Evolutionary conservation across 1,140 invertebrate species (phyloP), one percentile per base, ranked within the genome.

Genomic region (Tetramorium parvispinum): DNA sequence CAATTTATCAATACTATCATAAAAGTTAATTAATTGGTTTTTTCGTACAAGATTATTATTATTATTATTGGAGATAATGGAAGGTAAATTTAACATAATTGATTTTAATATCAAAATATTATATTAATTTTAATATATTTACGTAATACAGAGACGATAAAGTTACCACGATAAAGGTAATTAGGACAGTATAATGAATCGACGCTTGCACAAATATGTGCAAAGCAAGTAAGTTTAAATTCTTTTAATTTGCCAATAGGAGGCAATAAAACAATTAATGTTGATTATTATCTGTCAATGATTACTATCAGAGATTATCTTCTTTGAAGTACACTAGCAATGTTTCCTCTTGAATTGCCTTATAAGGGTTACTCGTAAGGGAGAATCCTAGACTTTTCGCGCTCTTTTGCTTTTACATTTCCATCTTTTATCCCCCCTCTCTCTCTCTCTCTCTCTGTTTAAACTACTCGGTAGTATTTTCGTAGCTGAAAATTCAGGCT

Each of bases 401-500:
- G 37, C 27, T 89, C 77, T 73, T 89, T 85, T 53, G 46, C 59
- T 27, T 57, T 40, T 65, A 57, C 46, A n/a, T 83, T 51, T 76
- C 43, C n/a, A 10, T 6, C n/a, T 16, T 16, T 13, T 4, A 21
- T 16, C 63, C 16, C 81, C 76, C 2, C 24, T 32, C n/a, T 16
- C 40, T 43, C n/a, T n/a, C 63, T 85, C 21, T 79, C 76, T 37
- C 32, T 37, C 7, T 63, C 68, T 40, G 49, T 70, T 21, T 43
- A 16, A 76, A 32, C 53, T 37, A 8, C 66, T 70, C 51, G 6
- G 27, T 40, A 71, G 49, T 49, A 61, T 88, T 83, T 77, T 85
- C 73, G 59, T 57, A 55, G 75, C 40, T 68, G 49, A 75, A 77
- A 89, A 89, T 89, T 89, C 78, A 89, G 77, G 85, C 55, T 87